phyloP scores from a whole-genome alignment of 53 echinoderm and acorn worm genomes.

The Crossaster papposus region DNA sequence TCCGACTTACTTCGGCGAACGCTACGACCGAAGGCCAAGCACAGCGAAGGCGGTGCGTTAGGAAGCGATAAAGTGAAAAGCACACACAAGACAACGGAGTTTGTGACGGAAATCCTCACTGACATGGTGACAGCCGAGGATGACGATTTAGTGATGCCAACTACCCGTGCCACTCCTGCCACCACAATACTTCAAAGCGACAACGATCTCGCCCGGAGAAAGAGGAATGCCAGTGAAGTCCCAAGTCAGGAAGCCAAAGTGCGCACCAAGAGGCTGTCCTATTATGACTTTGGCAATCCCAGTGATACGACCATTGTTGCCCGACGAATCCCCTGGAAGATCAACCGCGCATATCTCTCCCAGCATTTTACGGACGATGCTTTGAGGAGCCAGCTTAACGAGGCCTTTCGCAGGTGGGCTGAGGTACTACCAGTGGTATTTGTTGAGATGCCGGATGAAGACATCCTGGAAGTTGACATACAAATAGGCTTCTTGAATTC shows the following conservation, averaged over 20 bases:
- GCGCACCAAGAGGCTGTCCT: conserved; percentile 18
- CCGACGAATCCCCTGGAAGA: conserved; percentile 71
- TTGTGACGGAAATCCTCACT: conserved; percentile 46
- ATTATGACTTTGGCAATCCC: conserved; percentile 4
- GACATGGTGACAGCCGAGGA: conserved; percentile 52
- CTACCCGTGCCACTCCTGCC: background rate
- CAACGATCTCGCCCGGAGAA: background rate
- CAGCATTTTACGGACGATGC: conserved; percentile 44
- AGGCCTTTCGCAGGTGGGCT: conserved; percentile 90
- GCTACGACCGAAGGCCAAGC: background rate
- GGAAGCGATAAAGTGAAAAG: background rate
- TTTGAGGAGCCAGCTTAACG: conserved; percentile 40
- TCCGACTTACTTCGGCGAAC: background rate
- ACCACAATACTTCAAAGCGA: background rate
- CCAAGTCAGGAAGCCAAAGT: background rate
- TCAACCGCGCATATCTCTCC: conserved; percentile 60
- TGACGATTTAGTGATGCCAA: conserved; percentile 44
- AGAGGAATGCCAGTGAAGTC: background rate
- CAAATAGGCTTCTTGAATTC: conserved; percentile 69
- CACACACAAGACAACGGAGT: background rate
- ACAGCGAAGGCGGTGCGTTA: background rate
- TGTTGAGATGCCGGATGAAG: conserved; percentile 64
- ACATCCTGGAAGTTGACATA: conserved; percentile 76
- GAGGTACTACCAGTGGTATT: conserved; percentile 81
- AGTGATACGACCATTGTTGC: background rate